Evolutionary conservation across 1,140 invertebrate genomes (phyloP).

Genomic region (Andricus grossulariae): DNA sequence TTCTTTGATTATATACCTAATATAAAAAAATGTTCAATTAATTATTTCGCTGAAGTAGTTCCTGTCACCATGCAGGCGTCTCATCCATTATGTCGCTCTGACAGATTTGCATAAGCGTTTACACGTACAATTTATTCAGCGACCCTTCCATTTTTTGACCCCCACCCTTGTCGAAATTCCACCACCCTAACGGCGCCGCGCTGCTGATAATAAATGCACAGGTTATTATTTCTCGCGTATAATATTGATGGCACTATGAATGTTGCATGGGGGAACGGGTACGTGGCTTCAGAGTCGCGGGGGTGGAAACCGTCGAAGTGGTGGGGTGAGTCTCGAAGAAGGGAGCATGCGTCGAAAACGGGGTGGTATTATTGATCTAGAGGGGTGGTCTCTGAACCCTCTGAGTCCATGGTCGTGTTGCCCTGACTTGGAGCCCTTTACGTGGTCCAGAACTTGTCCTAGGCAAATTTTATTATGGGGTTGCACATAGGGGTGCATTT

Average conservation of each 20-base stretch:
- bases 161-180: conserved; percentile 27
- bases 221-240: conserved; percentile 75
- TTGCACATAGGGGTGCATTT: conserved; percentile 2
- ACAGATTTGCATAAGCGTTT: conserved; percentile 72
- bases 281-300: conserved; percentile 53
- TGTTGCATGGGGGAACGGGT: conserved; percentile 69
- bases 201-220: conserved; percentile 71
- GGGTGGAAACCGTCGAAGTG: conserved; percentile 55
- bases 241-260: conserved; percentile 75
- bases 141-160: conserved; percentile 45
- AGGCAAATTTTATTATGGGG: conserved; percentile 21
- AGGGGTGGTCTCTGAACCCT: conserved; percentile 66
- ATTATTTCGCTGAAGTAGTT: conserved; percentile 6
- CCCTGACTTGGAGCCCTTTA: conserved; percentile 28
- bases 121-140: conserved; percentile 68
- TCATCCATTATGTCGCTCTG: conserved; percentile 55
- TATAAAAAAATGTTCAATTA: neutral
- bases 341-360: conserved; percentile 64
- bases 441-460: conserved; percentile 19
- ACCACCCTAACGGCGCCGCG: conserved; percentile 33
- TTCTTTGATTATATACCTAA: neutral
- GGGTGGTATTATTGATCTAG: conserved; percentile 75
- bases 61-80: conserved; percentile 49
- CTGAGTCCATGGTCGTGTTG: conserved; percentile 63
- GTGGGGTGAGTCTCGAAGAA: conserved; percentile 34